These are phyloP conservation scores for Calliphora vomitoria DNA, from an alignment of 2,888 invertebrate species.

Conservation along the genomic window DNA sequence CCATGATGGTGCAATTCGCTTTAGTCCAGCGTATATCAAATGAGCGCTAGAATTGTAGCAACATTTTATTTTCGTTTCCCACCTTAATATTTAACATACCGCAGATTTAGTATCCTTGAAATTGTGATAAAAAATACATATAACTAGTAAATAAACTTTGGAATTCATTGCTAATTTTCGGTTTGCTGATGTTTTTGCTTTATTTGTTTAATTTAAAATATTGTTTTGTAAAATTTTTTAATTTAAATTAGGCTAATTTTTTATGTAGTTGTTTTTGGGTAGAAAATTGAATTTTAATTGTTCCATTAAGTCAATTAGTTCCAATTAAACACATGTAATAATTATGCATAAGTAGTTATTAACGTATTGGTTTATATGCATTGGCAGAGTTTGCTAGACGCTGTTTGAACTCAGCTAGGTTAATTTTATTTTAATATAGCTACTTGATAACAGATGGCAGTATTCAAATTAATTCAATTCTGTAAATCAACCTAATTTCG, in stretches of 20 bases:
- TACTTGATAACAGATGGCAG: too few species aligned
- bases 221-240: neutral
- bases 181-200: neutral
- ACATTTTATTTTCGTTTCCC: neutral
- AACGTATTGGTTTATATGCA: too few species aligned
- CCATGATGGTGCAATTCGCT: constrained; percentile 15
- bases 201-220: constrained; percentile 5
- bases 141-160: neutral
- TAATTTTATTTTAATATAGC: neutral
- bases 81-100: neutral
- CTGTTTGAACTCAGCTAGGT: neutral
- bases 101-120: neutral
- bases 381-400: neutral
- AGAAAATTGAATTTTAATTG: constrained; percentile 36
- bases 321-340: neutral
- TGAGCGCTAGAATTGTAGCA: neutral
- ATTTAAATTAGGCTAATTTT: neutral
- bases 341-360: neutral
- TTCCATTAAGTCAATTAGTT: constrained; percentile 15
- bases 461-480: too few species aligned
- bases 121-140: neutral
- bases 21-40: constrained; percentile 18
- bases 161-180: neutral
- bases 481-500: too few species aligned
- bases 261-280: neutral